Base-by-base conservation (phyloP, 2,888 invertebrate species). In the Syritta pipiens region DNA sequence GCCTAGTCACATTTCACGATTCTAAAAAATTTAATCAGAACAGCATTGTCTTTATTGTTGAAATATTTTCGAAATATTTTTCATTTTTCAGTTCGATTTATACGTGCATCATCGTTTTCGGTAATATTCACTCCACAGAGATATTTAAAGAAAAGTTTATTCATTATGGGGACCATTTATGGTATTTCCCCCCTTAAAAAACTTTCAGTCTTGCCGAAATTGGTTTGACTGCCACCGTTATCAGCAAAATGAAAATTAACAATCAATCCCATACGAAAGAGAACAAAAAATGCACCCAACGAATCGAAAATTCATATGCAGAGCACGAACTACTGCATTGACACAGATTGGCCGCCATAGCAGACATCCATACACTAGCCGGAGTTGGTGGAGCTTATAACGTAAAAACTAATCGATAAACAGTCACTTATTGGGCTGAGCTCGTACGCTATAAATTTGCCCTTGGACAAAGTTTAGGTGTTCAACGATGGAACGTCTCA, bases 321-420 rank as follows among this genome's bases (percentile, higher is more conserved):
- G 49, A 69, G 55, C 75, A 76, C 68, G 75, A 76, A 69, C 69
- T 62, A 42, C 69, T 69, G 69, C 75, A 76, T 69, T 76, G 75
- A 55, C 75, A 69, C 62, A 76, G 40, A 69, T 76, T 68, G 68
- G 9, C 35, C 28, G 32, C 48, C 37, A 30, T 32, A 55, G 26
- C 67, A 44, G 44, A 59, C 40, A 14, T 40, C 35, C 20, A 55
- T 22, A 37, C 37, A 37, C 37, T 26, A 14, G 24, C 46, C 24
- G 48, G 48, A 28, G 22, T 30, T 65, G 65, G 37, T 14, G 46
- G 40, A 14, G 40, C 40, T 42, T 57, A 48, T 22, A 49, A 49
- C 55, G 49, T 67, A 37, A 67, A 44, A 74, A 74, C 72, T 74
- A 74, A 74, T 74, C 72, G 72, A 74, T 74, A 57, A 42, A 35